These are phyloP conservation scores for Apostichopus californicus DNA, from an alignment of 35 echinoderm and acorn worm genomes.

Conservation along the genomic window DNA sequence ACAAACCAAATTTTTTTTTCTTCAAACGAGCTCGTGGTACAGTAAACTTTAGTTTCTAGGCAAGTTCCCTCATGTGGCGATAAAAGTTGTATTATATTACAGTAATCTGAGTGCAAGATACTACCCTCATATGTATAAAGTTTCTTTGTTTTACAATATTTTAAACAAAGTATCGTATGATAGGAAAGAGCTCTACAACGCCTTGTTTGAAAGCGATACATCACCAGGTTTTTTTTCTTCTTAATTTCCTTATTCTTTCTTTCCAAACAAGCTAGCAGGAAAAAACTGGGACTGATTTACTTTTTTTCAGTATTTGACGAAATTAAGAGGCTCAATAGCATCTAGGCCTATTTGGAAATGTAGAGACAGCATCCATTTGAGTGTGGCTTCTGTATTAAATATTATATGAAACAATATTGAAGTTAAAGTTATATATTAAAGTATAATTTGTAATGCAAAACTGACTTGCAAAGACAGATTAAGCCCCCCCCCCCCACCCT, in stretches of 20 bases:
- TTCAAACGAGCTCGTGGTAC: constrained; percentile 8
- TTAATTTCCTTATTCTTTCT: background rate
- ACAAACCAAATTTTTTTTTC: background rate
- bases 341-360: too few relatives aligned
- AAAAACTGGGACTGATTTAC: background rate
- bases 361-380: too few relatives aligned
- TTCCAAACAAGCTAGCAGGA: background rate
- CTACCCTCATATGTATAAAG: constrained; percentile 21
- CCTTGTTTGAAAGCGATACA: constrained; percentile 31
- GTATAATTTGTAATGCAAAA: too few relatives aligned
- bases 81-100: constrained; percentile 32
- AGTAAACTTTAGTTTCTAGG: constrained; percentile 43
- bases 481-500: too few relatives aligned
- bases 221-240: background rate
- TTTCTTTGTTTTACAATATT: constrained; percentile 3
- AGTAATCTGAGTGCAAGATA: constrained; percentile 12
- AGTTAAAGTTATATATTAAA: too few relatives aligned
- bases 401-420: too few relatives aligned
- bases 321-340: too few relatives aligned
- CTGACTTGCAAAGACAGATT: too few relatives aligned
- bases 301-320: background rate
- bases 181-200: constrained; percentile 29
- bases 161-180: constrained; percentile 6
- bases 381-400: too few relatives aligned
- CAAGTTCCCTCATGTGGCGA: constrained; percentile 42